phyloP scores from a whole-genome alignment of 2,888 invertebrate species.

The Polietes domitor region DNA sequence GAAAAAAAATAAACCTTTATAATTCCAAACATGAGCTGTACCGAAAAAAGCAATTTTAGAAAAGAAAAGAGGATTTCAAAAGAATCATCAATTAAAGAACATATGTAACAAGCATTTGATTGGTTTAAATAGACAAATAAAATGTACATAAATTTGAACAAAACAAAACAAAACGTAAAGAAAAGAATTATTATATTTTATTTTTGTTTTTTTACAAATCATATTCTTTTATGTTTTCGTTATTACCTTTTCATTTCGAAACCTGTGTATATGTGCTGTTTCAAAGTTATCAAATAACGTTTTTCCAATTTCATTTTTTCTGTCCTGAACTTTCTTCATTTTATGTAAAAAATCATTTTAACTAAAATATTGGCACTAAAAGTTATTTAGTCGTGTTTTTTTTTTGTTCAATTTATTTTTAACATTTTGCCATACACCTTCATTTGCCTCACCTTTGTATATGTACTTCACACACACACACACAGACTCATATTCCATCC shows the following conservation, averaged over 20 bases:
- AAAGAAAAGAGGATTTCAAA: slow-evolving; percentile 80
- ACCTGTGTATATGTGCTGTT: slow-evolving; percentile 44
- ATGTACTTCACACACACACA: neutral
- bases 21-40: slow-evolving; percentile 15
- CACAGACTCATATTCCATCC: neutral
- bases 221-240: slow-evolving; percentile 36
- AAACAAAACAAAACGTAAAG: slow-evolving; percentile 54
- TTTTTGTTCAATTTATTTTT: neutral
- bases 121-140: slow-evolving; percentile 63
- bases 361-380: neutral
- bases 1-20: slow-evolving; percentile 10
- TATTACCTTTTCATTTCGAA: slow-evolving; percentile 31
- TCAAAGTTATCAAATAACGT: slow-evolving; percentile 1
- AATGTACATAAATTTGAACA: slow-evolving; percentile 51
- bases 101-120: slow-evolving; percentile 65
- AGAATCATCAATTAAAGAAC: slow-evolving; percentile 70
- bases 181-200: slow-evolving; percentile 55
- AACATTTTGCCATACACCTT: neutral
- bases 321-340: neutral
- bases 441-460: neutral
- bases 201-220: slow-evolving; percentile 40
- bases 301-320: neutral
- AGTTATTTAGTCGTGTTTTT: neutral
- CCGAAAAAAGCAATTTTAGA: slow-evolving; percentile 73
- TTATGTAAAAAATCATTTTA: neutral